Percentiles rank a stretch among this genome's conserved stretches.
Evolutionary conservation across 1,140 invertebrate species (phyloP).

Genomic region (Drosophila repletoides): DNA sequence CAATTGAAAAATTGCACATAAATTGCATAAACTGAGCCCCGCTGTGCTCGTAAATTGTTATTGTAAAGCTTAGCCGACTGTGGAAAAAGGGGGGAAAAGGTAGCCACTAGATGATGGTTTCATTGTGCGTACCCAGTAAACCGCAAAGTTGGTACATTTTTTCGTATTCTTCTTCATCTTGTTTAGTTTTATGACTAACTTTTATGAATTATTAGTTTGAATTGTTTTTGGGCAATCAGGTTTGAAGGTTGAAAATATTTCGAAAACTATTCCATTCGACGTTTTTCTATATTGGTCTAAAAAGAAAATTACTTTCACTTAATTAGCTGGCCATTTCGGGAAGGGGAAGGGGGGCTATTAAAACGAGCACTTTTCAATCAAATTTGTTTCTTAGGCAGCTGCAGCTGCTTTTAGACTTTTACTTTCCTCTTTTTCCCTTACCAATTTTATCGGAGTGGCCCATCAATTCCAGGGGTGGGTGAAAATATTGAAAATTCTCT

Average conservation of each 20-base stretch:
- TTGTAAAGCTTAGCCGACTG: not conserved
- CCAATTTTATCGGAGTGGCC: not conserved
- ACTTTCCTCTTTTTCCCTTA: constrained; percentile 22
- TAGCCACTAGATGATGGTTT: constrained; percentile 16
- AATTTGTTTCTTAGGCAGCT: constrained; percentile 7
- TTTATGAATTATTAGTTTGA: constrained; percentile 29
- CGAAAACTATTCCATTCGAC: constrained; percentile 1
- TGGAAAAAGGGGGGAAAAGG: not conserved
- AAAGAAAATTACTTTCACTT: constrained; percentile 61
- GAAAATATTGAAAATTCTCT: constrained; percentile 9
- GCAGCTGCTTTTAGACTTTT: constrained; percentile 42
- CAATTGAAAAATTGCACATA: constrained; percentile 77
- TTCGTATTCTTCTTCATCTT: too few relatives aligned
- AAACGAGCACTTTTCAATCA: constrained; percentile 32
- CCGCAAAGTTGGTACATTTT: constrained; percentile 64
- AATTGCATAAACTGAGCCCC: constrained; percentile 67
- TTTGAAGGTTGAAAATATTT: constrained; percentile 5
- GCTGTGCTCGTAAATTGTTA: constrained; percentile 50
- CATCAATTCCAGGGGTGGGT: not conserved
- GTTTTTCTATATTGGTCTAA: constrained; percentile 25
- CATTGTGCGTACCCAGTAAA: constrained; percentile 74
- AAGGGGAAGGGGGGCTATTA: too few relatives aligned
- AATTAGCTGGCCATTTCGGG: constrained; percentile 57
- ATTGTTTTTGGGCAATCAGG: not conserved
- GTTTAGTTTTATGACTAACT: constrained; percentile 27